Evolutionary conservation across 1,140 invertebrate genomes (phyloP).

Genomic region (Eumaeus atala): DNA sequence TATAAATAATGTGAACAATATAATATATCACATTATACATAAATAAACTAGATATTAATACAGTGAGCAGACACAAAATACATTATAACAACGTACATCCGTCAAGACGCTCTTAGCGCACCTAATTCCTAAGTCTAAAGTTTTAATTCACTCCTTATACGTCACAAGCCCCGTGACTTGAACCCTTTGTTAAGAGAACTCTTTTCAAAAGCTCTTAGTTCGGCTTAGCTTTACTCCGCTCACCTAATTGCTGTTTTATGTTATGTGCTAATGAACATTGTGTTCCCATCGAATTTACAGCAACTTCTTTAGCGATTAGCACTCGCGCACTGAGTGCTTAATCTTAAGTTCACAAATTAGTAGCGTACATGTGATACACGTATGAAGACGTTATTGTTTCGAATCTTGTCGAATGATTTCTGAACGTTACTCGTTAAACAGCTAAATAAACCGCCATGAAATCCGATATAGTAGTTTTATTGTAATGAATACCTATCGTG

Average conservation of each 20-base stretch:
- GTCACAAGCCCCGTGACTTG: slow-evolving; percentile 27
- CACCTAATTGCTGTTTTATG: slow-evolving; percentile 47
- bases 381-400: too few species aligned
- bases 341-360: too few species aligned
- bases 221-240: slow-evolving; percentile 28
- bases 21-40: slow-evolving; percentile 39
- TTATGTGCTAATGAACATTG: slow-evolving; percentile 39
- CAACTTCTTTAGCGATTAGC: slow-evolving; percentile 22
- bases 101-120: slow-evolving; percentile 15
- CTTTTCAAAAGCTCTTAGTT: slow-evolving; percentile 39
- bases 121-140: slow-evolving; percentile 55
- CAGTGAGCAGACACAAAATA: slow-evolving; percentile 3
- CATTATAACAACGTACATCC: slow-evolving; percentile 7
- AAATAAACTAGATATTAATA: slow-evolving; percentile 11
- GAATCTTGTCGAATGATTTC: too few species aligned
- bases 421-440: too few species aligned
- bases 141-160: slow-evolving; percentile 66
- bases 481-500: too few species aligned
- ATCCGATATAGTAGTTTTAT: too few species aligned
- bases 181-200: slow-evolving; percentile 34
- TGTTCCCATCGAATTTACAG: slow-evolving; percentile 26
- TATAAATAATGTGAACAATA: too few species aligned
- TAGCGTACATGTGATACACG: too few species aligned
- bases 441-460: too few species aligned
- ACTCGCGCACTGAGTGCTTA: too few species aligned